Base-by-base conservation (phyloP, 2,888 invertebrate genomes). In the Limnephilus marmoratus region DNA sequence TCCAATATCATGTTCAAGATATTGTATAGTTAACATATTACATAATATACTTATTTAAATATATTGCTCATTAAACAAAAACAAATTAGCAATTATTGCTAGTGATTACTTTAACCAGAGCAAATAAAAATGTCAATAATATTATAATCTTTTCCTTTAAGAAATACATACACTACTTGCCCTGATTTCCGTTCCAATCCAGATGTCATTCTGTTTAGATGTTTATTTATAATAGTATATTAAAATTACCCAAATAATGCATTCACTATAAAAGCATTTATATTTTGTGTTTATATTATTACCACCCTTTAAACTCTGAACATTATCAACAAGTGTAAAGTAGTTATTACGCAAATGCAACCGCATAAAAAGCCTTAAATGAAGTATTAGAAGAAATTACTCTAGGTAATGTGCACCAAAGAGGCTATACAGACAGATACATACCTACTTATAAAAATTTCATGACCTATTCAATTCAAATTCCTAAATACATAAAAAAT, bases 181-280 rank as follows among this genome's bases (percentile, higher is more conserved):
- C 88, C 88, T 88, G 88, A 80, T 68, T 88, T 88, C 88, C 88
- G 88, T 88, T 88, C n/a, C 88, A 80, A 31, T 68, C 68, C 53
- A 87, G 53, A 31, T n/a, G 85, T 18, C 37, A 88, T 88, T 88
- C 85, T 68, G 80, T 68, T 88, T 88, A 85, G 41, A 37, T 41
- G n/a, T 85, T 85, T 85, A 37, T 41, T 41, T 37, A n/a, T 0
- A 68, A 68, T 18, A 68, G 53, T 68, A 68, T 68, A 85, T 85
- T 37, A 85, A 45, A 85, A 31, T 34, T 37, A 83, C 37, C 82
- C 83, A 83, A 34, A 83, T 3, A 34, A 37, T 83, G 37, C 31
- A 24, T 83, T 37, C 15, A 31, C 85, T 37, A 24, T 41, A 37
- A 85, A 85, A 41, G 41, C 37, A n/a, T 85, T 31, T 31, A 31